Evolutionary conservation across 2,888 invertebrate species (phyloP), one percentile per base, ranked within the genome.

Genomic region (Miltochrista miniata): DNA sequence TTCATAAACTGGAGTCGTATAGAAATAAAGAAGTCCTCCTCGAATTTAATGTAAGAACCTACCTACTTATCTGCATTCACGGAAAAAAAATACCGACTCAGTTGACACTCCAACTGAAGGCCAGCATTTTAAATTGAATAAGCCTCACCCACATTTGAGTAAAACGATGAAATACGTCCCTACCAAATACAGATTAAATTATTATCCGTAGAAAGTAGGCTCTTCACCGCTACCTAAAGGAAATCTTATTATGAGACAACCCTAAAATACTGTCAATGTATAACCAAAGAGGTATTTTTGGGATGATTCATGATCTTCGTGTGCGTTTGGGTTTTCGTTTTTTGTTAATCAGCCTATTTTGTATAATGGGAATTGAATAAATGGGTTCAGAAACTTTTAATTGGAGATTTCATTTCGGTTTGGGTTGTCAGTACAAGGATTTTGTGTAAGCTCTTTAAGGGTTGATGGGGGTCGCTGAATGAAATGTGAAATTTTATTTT

Each of bases 161-260:
- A 45, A 45, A 54, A 44, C 56, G 69, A 58, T 74, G 63, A 71
- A 70, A 67, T 64, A 72, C 62, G 67, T 4, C 18, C 18, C 18
- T 11, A 10, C 18, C 38, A 61, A 68, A 45, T 35, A 44, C 54
- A 70, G 66, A 74, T 76, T 74, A 72, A 70, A 74, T 73, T 75
- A 72, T 74, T 69, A 72, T 62, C 61, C 57, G 56, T 58, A 62
- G 54, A 54, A 52, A 59, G 59, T 43, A 60, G 54, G 54, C 63
- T 24, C 5, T 4, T 24, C n/a, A n/a, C 58, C 51, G 58, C 47
- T 42, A 47, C 35, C 56, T 58, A 57, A 51, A 59, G 59, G 51
- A 54, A 52, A 55, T 62, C 49, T 56, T 60, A 59, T 53, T 60
- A 54, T 9, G 37, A 10, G 29, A 34, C 45, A 51, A 63, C 64